Base-by-base conservation (phyloP, 2,888 invertebrate species). In the Raillietiella orientalis region DNA sequence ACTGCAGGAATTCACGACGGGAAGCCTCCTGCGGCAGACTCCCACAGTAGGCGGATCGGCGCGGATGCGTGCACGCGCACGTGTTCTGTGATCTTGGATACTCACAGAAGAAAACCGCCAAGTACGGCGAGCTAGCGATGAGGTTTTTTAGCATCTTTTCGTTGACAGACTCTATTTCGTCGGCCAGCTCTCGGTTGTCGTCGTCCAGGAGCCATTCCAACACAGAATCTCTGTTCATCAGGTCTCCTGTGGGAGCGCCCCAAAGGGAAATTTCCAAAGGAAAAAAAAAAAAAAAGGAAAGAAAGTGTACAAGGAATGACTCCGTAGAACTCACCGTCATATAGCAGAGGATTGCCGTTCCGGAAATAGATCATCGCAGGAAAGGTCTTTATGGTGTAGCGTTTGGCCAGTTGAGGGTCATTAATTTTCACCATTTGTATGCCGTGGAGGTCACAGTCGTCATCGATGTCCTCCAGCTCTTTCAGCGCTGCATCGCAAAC, bases 351-450 rank as follows among this genome's bases (percentile, higher is more conserved):
- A 47, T 77, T 77, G 24, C 77, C 77, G 38, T 61, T 72, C 53
- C 72, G 59, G 46, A 74, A 74, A 43, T 79, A 82, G 2, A 82
- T 75, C 41, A 82, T 56, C 8, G 79, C 79, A 2, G 82, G 82
- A 47, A 74, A 82, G 27, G 79, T 82, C 46, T 79, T 79, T 32
- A 82, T 82, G 31, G 77, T 77, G 50, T 82, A 82, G 37, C 77
- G 58, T 44, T 79, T 82, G 4, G 82, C 79, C 30, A 82, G 46
- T 40, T 72, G 72, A 2, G 72, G 69, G 50, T 82, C 82, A 46
- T 72, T 71, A 38, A 82, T 79, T 43, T 77, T 70, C 1, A 82
- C 82, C 62, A 82, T 63, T 37, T 79, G 75, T 37, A 82, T 82
- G 25, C 82, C 82, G 42, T 67, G 82, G 1, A 74, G 69, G 42